A percentile compares a stretch with the other conserved stretches of the same genome.
phyloP scores from a whole-genome alignment of 2,113 vertebrate genomes.

The Silurus meridionalis region DNA sequence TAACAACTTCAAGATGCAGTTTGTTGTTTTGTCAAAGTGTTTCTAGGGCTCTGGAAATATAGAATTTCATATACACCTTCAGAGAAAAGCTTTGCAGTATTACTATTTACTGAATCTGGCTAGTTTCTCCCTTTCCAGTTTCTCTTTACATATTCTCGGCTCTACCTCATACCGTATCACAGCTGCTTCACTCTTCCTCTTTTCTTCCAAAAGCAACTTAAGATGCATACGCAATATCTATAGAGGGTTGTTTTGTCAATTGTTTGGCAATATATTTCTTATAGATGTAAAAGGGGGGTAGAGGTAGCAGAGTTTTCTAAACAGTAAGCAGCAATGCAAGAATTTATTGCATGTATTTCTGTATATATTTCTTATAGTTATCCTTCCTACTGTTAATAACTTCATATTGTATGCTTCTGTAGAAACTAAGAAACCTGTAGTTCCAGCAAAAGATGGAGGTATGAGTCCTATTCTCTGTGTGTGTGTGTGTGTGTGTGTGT shows the following conservation, averaged over 20 bases:
- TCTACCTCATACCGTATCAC: neutral
- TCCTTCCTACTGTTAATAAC: neutral
- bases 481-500: neutral
- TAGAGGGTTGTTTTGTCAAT: neutral
- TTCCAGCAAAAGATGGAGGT: constrained; percentile 1
- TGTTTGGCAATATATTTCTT: neutral
- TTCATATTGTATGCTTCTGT: neutral
- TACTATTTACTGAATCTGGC: neutral
- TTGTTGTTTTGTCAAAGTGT: neutral
- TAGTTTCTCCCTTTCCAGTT: neutral
- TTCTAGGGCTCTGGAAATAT: neutral
- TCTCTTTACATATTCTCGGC: neutral
- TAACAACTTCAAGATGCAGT: neutral
- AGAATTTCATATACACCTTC: neutral
- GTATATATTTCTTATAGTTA: neutral
- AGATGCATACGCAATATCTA: neutral
- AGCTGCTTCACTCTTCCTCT: neutral
- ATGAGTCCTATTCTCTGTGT: neutral
- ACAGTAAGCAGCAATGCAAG: neutral
- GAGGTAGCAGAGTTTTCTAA: neutral
- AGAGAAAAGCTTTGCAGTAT: neutral
- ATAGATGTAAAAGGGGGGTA: neutral
- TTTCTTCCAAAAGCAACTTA: neutral
- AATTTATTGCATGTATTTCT: no score
- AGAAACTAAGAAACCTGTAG: constrained; percentile 24